Percentiles rank a stretch among this genome's conserved stretches.
Conservation (phyloP, 1,140 invertebrate genomes). For the Drosophila micromelanica region DNA sequence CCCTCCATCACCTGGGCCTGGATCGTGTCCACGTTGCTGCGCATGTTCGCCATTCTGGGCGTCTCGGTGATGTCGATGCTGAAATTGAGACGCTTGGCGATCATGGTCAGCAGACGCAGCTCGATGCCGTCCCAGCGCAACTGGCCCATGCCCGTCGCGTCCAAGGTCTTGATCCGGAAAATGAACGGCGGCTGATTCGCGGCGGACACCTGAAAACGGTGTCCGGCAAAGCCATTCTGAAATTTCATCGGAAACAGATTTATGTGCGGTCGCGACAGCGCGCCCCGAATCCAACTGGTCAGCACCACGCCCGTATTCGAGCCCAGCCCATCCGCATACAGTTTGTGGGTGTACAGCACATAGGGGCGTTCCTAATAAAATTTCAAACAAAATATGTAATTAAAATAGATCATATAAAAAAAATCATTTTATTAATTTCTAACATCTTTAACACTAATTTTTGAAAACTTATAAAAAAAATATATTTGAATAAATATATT, state of each 20-base stretch:
- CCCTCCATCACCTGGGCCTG: conserved; percentile 40
- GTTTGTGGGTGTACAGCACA: conserved; percentile 89
- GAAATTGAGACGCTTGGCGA: conserved; percentile 88
- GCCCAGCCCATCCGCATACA: conserved; percentile 89
- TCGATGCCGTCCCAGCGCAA: conserved; percentile 87
- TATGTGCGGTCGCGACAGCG: conserved; percentile 86
- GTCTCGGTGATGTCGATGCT: conserved; percentile 88
- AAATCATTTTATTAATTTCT: too few species aligned
- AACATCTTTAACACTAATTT: too few species aligned
- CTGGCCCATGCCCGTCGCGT: conserved; percentile 54
- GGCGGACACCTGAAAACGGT: conserved; percentile 88
- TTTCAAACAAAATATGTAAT: too few species aligned
- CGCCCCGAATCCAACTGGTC: conserved; percentile 88
- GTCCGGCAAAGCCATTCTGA: conserved; percentile 88
- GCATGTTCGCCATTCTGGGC: conserved; percentile 53
- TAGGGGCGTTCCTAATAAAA: conserved; percentile 86
- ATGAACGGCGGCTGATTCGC: conserved; percentile 89
- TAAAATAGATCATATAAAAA: too few species aligned
- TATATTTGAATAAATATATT: too few species aligned
- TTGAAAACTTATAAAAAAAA: too few species aligned
- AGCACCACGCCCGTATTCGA: conserved; percentile 87
- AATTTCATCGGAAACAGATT: conserved; percentile 89
- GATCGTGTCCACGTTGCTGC: conserved; percentile 86
- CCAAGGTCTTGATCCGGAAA: conserved; percentile 86
- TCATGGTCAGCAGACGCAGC: conserved; percentile 86